phyloP scores from a whole-genome alignment of 2,113 vertebrate species.

The Raja brachyura region DNA sequence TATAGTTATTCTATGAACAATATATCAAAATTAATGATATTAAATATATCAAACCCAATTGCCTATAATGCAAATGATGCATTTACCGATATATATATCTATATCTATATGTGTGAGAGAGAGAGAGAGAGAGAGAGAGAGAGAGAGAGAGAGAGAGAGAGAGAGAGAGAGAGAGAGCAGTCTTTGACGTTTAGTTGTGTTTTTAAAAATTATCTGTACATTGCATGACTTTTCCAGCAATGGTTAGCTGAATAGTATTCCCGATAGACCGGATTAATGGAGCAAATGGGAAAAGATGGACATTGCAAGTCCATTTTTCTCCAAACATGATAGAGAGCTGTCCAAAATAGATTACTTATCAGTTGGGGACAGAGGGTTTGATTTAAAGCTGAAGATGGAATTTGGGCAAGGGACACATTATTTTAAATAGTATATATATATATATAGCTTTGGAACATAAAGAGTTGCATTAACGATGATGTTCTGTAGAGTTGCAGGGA shows the following conservation, averaged over 20 bases:
- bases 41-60: too few species aligned
- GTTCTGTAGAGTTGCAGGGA: background rate
- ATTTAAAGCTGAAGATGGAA: conserved; percentile 31
- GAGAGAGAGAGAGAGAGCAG: background rate
- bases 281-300: conserved; percentile 37
- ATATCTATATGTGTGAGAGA: too few species aligned
- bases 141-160: too few species aligned
- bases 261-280: conserved; percentile 25
- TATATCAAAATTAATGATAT: too few species aligned
- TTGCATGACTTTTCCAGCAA: conserved; percentile 23
- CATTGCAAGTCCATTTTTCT: conserved; percentile 32
- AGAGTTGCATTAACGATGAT: background rate
- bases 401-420: conserved; percentile 1
- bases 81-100: too few species aligned
- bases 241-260: conserved; percentile 24
- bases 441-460: background rate
- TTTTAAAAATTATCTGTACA: conserved; percentile 6
- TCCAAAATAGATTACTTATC: conserved; percentile 37
- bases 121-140: too few species aligned
- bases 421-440: background rate
- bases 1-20: too few species aligned
- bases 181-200: background rate
- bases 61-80: too few species aligned
- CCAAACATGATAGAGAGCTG: conserved; percentile 37
- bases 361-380: conserved; percentile 30